Percentiles rank a stretch among this genome's conserved stretches.
These are phyloP conservation scores for Umimayanthus kanabou DNA, from an alignment of 92 coral and sea anemone species.

Conservation along the genomic window DNA sequence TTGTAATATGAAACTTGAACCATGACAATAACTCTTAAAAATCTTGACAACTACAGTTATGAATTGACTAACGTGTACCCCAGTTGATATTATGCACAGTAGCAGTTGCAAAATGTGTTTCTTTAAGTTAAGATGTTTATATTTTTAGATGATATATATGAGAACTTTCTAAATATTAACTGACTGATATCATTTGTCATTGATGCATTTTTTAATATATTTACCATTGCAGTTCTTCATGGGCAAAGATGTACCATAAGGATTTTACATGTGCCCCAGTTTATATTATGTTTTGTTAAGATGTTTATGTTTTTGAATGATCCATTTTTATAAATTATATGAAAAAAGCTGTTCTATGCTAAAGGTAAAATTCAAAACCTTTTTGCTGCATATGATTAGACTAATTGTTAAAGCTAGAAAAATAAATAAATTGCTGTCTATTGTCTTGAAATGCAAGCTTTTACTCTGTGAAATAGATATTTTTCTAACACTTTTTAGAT, in stretches of 20 bases:
- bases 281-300: slow-evolving; percentile 36
- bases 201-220: slow-evolving; percentile 27
- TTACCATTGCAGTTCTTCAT: slow-evolving; percentile 35
- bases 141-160: slow-evolving; percentile 28
- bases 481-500: neutral
- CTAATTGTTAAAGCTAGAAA: no score
- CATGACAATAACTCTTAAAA: slow-evolving; percentile 32
- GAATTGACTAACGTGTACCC: slow-evolving; percentile 33
- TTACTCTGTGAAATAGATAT: neutral
- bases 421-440: neutral
- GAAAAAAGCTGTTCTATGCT: slow-evolving; percentile 36
- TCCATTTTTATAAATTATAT: slow-evolving; percentile 15
- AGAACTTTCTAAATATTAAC: slow-evolving; percentile 29
- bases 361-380: slow-evolving; percentile 37
- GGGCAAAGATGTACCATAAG: slow-evolving; percentile 35
- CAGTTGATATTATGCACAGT: slow-evolving; percentile 32
- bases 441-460: no score
- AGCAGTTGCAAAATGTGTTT: slow-evolving; percentile 23
- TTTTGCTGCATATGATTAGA: slow-evolving; percentile 31
- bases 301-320: slow-evolving; percentile 22
- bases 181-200: slow-evolving; percentile 36
- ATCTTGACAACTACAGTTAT: slow-evolving; percentile 30
- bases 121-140: slow-evolving; percentile 39
- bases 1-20: slow-evolving; percentile 43
- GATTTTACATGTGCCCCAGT: slow-evolving; percentile 40